Conservation (phyloP, 2,888 invertebrate species). For the Gibbula magus region DNA sequence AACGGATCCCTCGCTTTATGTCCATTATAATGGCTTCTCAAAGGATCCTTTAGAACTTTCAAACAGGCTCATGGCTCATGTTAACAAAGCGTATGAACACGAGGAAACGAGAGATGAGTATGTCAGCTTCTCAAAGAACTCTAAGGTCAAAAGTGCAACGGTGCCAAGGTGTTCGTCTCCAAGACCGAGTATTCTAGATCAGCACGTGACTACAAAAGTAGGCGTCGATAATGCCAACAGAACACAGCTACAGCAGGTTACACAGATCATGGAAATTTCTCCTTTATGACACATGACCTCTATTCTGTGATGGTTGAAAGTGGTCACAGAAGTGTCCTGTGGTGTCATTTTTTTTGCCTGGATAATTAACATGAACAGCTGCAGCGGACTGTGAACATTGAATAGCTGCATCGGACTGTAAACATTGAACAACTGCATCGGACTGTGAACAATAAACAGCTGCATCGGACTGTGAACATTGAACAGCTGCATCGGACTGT, state of each 20-base stretch:
- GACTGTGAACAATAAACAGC: too few relatives aligned
- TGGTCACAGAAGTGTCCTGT: too few relatives aligned
- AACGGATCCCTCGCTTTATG: background rate
- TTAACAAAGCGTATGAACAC: slow-evolving; percentile 11
- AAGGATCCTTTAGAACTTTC: background rate
- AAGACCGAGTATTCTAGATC: background rate
- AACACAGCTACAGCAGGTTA: background rate
- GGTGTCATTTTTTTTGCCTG: too few relatives aligned
- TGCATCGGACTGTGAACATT: too few relatives aligned
- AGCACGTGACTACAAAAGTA: background rate
- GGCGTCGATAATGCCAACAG: background rate
- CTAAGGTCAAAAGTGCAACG: background rate
- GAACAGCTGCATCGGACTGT: too few relatives aligned
- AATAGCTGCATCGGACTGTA: too few relatives aligned
- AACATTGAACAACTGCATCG: too few relatives aligned
- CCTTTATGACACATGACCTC: background rate
- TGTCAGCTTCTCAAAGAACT: background rate
- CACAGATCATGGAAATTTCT: background rate
- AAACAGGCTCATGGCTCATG: background rate
- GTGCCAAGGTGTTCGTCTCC: background rate
- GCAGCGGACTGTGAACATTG: too few relatives aligned
- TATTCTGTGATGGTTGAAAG: too few relatives aligned
- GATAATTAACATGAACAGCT: too few relatives aligned
- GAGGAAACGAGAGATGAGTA: background rate
- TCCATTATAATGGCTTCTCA: background rate